These are phyloP conservation scores for Parascotia fuliginaria DNA, from an alignment of 2,888 invertebrate genomes.

Conservation along the genomic window DNA sequence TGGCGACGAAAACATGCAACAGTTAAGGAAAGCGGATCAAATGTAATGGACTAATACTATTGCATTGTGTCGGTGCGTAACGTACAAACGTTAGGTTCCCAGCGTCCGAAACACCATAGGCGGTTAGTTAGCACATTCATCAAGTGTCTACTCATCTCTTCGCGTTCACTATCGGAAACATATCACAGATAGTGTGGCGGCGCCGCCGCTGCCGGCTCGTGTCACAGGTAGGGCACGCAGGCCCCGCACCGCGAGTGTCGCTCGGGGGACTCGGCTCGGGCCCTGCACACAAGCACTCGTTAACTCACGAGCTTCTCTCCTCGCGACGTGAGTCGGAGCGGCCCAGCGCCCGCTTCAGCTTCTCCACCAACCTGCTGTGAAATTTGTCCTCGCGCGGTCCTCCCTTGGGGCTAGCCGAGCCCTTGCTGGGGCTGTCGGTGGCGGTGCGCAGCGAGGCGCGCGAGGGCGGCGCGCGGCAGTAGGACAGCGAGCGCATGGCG, in stretches of 20 bases:
- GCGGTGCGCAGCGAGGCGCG: slow-evolving; percentile 87
- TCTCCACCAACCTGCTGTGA: slow-evolving; percentile 92
- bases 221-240: slow-evolving; percentile 82
- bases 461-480: slow-evolving; percentile 82
- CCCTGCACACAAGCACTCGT: slow-evolving; percentile 82
- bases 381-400: slow-evolving; percentile 89
- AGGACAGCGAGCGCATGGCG: slow-evolving; percentile 86
- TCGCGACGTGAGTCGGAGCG: slow-evolving; percentile 81
- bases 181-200: slow-evolving; percentile 77
- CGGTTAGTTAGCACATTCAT: slow-evolving; percentile 68
- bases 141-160: slow-evolving; percentile 71
- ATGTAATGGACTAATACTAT: slow-evolving; percentile 54
- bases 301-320: slow-evolving; percentile 85
- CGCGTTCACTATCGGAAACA: slow-evolving; percentile 65
- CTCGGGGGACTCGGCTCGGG: slow-evolving; percentile 77
- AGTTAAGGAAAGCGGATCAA: slow-evolving; percentile 61
- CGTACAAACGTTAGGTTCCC: slow-evolving; percentile 51
- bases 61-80: slow-evolving; percentile 52
- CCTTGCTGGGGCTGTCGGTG: slow-evolving; percentile 88
- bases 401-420: slow-evolving; percentile 88
- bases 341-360: slow-evolving; percentile 90
- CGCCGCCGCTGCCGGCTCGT: slow-evolving; percentile 53
- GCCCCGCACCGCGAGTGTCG: slow-evolving; percentile 74
- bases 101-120: slow-evolving; percentile 50
- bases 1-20: slow-evolving; percentile 64